These are phyloP conservation scores for Epirrhoe tristata DNA, from an alignment of 2,888 invertebrate genomes.

Conservation along the genomic window DNA sequence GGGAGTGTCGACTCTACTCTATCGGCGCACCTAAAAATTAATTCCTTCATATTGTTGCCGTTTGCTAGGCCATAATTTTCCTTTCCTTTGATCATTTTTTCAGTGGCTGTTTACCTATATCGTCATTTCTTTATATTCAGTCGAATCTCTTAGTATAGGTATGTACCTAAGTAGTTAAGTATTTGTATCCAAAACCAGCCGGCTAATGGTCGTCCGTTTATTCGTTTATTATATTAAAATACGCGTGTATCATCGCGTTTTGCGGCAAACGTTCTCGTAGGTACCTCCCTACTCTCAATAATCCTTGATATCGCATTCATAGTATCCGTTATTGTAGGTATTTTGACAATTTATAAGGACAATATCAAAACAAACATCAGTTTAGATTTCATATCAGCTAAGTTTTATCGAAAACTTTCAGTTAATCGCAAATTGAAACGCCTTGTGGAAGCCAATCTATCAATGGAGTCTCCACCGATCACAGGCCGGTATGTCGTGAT, in stretches of 20 bases:
- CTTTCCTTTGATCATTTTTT: background rate
- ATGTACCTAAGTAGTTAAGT: background rate
- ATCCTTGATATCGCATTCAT: conserved; percentile 25
- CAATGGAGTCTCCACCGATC: conserved; percentile 75
- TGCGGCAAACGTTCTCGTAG: conserved; percentile 51
- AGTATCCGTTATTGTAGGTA: conserved; percentile 20
- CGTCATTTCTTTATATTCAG: too few species aligned
- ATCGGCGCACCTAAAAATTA: background rate
- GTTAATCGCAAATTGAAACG: conserved; percentile 82
- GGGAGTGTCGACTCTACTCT: conserved; percentile 4
- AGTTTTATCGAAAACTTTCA: conserved; percentile 81
- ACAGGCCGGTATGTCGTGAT: conserved; percentile 67
- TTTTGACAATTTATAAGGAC: conserved; percentile 39
- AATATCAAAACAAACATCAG: conserved; percentile 60
- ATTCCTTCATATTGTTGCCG: background rate
- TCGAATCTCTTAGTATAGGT: background rate
- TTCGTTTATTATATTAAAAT: conserved; percentile 40
- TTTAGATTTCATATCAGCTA: conserved; percentile 76
- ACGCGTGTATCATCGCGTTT: conserved; percentile 56
- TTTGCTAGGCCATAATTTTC: background rate
- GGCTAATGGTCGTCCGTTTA: conserved; percentile 41
- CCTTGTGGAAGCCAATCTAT: conserved; percentile 75
- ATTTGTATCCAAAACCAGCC: conserved; percentile 29
- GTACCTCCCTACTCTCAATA: conserved; percentile 36
- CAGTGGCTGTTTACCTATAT: background rate